These are phyloP conservation scores for Brachypodius melanocephalos DNA, from an alignment of 2,113 vertebrate species.

Conservation along the genomic window DNA sequence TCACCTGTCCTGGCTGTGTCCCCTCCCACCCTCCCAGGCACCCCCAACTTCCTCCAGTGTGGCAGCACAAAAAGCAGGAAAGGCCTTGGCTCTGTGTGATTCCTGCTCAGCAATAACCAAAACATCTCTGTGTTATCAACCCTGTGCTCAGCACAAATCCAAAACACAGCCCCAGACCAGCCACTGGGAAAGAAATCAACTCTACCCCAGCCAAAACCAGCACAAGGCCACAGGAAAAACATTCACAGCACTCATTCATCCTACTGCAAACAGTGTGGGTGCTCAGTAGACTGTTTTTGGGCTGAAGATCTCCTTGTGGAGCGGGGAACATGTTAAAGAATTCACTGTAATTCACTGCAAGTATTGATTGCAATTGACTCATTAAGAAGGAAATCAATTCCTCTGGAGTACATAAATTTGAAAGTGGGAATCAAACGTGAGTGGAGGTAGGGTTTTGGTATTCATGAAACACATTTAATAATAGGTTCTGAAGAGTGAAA, in stretches of 20 bases:
- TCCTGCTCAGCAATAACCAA: not conserved
- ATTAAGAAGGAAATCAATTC: conserved; percentile 19
- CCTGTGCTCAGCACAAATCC: not conserved
- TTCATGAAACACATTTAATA: not conserved
- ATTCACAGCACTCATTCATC: not conserved
- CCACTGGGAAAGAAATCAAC: not conserved
- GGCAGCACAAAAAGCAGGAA: not conserved
- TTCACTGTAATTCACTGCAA: not conserved
- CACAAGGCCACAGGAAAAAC: not conserved
- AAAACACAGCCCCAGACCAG: fast-evolving
- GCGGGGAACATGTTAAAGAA: not conserved
- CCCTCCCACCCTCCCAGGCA: not conserved
- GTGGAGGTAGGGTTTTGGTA: not conserved
- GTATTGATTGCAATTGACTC: conserved; percentile 28
- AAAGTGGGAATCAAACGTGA: not conserved
- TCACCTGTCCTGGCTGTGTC: not conserved
- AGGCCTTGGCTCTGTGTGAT: not conserved
- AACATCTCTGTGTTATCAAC: not conserved
- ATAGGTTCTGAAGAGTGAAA: not conserved
- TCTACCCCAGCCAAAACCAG: not conserved
- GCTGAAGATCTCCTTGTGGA: not conserved
- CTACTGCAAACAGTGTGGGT: not conserved
- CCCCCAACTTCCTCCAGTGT: fast-evolving
- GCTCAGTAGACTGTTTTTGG: not conserved
- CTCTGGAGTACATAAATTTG: not conserved